Base-by-base conservation (phyloP, 2,797 vertebrate species). In the Takifugu rubripes region DNA sequence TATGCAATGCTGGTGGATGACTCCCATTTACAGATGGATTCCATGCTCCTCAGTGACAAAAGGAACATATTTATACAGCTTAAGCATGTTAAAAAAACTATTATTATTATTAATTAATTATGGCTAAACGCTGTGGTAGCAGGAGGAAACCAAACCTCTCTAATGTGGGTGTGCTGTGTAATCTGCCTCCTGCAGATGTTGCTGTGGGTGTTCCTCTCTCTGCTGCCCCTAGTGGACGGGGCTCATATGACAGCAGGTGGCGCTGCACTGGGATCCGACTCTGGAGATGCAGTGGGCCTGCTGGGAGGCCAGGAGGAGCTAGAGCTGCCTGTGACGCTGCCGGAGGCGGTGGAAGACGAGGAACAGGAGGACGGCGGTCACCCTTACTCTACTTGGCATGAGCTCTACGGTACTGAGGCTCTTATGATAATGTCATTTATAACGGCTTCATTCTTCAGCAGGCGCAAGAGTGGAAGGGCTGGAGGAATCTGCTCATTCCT, bases 171-270 rank as follows among this genome's bases (percentile, higher is more conserved):
- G 16, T n/a, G 44, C 44, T 21, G 44, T 46, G 5, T 46, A 11
- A n/a, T 1, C 2, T 49, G 14, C 40, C 64, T 2, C 42, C 33
- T 57, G 3, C 55, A 92, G 91, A 85, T 91, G 83, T 76, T 91
- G 70, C 76, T 89, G 47, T 91, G 87, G 88, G 77, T 89, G 67
- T 77, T 91, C 26, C 70, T 91, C 52, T 89, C 84, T 79, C 71
- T 92, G 72, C 73, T 92, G 83, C 88, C 90, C 58, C 75, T 90
- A 12, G 89, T 86, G 56, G 84, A 88, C 15, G 90, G 89, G 64
- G 88, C 81, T 60, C 78, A 75, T 9, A 54, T 84, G 71, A 83
- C 70, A 24, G 56, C 58, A 4, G 55, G 43, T 42, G 58, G 57
- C 14, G 59, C 67, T 14, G 72, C 52, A 25, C 60, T 40, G 25